Percentiles rank a stretch among this genome's conserved stretches.
Conservation (phyloP, 2,797 vertebrate genomes). For the Gadopsis bispinosus region DNA sequence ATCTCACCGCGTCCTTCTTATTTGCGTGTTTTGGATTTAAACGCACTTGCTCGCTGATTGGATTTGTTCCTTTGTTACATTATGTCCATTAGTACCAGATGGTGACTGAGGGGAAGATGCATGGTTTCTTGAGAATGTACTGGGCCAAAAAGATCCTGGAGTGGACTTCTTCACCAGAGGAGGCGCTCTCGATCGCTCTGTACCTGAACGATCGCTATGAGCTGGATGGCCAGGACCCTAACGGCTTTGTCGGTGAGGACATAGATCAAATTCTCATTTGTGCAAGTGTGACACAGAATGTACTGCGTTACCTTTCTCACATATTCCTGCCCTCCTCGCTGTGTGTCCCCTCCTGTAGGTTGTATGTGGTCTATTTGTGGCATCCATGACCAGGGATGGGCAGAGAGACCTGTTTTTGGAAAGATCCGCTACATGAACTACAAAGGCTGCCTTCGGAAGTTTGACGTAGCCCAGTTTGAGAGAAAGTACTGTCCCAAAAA, state of each 20-base stretch:
- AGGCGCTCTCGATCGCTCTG: constrained; percentile 88
- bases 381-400: constrained; percentile 92
- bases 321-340: not conserved
- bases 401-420: constrained; percentile 87
- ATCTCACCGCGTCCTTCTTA: not conserved
- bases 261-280: rapidly evolving
- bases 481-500: constrained; percentile 79
- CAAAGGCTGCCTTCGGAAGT: constrained; percentile 91
- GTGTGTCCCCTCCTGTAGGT: constrained; percentile 70
- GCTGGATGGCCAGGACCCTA: constrained; percentile 92
- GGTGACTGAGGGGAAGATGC: constrained; percentile 91
- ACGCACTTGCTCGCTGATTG: not conserved
- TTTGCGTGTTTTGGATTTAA: not conserved
- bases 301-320: not conserved
- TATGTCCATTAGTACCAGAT: constrained; percentile 83
- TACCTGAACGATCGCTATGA: constrained; percentile 91
- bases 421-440: constrained; percentile 97
- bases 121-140: constrained; percentile 93
- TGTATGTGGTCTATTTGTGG: constrained; percentile 96
- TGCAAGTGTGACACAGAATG: not conserved
- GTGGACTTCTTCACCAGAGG: constrained; percentile 90
- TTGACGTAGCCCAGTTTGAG: constrained; percentile 88
- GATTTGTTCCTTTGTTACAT: not conserved
- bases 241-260: constrained; percentile 90
- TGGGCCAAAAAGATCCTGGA: constrained; percentile 97